Base-by-base conservation (phyloP, 2,888 invertebrate species). In the Amaurobius ferox region DNA sequence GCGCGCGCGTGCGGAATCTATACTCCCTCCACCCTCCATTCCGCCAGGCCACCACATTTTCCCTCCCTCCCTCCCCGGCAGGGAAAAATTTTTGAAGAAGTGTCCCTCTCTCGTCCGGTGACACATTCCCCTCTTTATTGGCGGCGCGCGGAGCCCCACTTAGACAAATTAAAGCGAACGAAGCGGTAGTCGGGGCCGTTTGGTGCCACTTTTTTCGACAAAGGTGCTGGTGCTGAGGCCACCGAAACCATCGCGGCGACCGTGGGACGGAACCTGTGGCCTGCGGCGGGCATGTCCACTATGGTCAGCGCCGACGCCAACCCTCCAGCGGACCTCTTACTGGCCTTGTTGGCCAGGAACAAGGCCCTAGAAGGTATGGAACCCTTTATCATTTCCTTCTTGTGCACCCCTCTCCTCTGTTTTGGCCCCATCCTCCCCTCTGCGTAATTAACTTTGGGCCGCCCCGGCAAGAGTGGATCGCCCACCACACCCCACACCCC, bases 281-380 rank as follows among this genome's bases (percentile, higher is more conserved):
- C 86, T 35, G 30, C 71, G 78, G 55, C 76, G 26, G 85, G 79
- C 72, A 88, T 86, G 86, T 86, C 88, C 79, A 78, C 86, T 62
- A 81, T 86, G 81, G 80, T 88, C 77, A 77, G 79, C 80, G 86
- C 86, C 62, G 81, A 78, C 55, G 72, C 64, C 64, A 77, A 76
- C 66, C 80, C 86, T 64, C 89, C 88, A 91, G 95, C 96, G 28
- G 96, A 97, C 91, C 95, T 97, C 89, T 93, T 97, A 77, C 93
- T 96, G 68, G 96, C 96, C 13, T 93, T 97, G 79, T 93, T 97
- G 87, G 95, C 96, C 48, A 94, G 96, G 91, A 97, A 97, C 92
- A 96, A 96, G 92, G 95, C 95, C 87, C 93, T 97, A 67, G 96
- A 96, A 96, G 55, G 55, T 55, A 55, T n/a, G 55, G 26, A 30